Evolutionary conservation across 1,140 invertebrate species (phyloP).

Genomic region (Colletes latitarsis): DNA sequence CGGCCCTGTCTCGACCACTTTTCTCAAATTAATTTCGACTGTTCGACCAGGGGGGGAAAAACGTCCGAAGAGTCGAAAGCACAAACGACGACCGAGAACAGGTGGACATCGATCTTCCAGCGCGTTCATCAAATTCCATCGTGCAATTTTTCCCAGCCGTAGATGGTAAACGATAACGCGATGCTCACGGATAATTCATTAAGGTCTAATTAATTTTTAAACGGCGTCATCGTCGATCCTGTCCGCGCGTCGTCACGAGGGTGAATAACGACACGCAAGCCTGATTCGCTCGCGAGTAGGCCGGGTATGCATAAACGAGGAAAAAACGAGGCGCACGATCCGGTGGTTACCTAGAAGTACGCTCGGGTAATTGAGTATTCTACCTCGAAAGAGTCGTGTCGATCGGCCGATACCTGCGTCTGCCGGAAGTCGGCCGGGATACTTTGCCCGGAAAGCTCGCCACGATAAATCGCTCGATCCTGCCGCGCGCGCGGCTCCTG

Average conservation of each 20-base stretch:
- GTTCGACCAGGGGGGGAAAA: too few relatives aligned
- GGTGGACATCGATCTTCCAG: neutral
- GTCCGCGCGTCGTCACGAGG: slow-evolving; percentile 24
- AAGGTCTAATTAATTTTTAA: slow-evolving; percentile 55
- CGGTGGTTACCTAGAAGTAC: slow-evolving; percentile 37
- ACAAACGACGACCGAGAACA: too few relatives aligned
- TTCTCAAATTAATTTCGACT: too few relatives aligned
- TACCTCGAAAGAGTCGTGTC: slow-evolving; percentile 75
- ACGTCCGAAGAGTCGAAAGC: too few relatives aligned
- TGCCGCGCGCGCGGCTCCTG: slow-evolving; percentile 13
- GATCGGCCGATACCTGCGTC: slow-evolving; percentile 76
- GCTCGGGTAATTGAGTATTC: slow-evolving; percentile 79
- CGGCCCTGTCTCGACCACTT: too few relatives aligned
- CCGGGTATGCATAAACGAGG: slow-evolving; percentile 17
- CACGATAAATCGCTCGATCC: slow-evolving; percentile 73
- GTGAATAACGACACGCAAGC: slow-evolving; percentile 51
- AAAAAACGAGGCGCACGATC: slow-evolving; percentile 46
- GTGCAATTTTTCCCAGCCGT: neutral
- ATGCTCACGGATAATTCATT: slow-evolving; percentile 42
- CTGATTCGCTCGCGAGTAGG: slow-evolving; percentile 3
- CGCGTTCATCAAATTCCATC: neutral
- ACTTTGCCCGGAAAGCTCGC: slow-evolving; percentile 75
- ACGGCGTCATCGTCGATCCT: slow-evolving; percentile 12
- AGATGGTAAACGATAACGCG: neutral
- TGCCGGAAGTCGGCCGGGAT: slow-evolving; percentile 78